These are phyloP conservation scores for Rhineura floridana DNA, from an alignment of 2,113 vertebrate species.

Conservation along the genomic window DNA sequence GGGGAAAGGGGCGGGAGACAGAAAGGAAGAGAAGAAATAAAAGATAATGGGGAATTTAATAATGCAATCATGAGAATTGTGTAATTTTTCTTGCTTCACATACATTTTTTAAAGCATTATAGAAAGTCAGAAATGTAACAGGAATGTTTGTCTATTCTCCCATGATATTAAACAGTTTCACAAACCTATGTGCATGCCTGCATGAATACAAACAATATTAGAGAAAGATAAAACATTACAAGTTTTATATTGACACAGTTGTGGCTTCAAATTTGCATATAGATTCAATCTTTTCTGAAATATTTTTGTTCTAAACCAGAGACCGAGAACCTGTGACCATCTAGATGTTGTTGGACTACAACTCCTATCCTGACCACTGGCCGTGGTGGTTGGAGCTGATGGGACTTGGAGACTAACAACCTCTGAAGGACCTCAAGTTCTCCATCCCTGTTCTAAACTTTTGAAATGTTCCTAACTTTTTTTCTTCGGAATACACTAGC, in stretches of 20 bases:
- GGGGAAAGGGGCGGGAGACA: background rate
- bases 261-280: conserved; percentile 33
- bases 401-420: no score
- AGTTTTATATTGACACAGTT: conserved; percentile 29
- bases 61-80: background rate
- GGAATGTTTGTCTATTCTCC: background rate
- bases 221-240: background rate
- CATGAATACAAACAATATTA: conserved; percentile 39
- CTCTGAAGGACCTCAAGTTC: no score
- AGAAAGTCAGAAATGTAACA: no score
- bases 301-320: background rate
- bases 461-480: background rate
- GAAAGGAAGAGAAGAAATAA: background rate
- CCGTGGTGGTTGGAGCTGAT: no score
- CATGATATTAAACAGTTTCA: background rate
- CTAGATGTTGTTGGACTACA: background rate
- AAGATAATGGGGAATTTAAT: background rate
- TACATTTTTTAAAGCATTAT: background rate
- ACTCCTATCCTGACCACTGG: background rate
- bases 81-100: background rate
- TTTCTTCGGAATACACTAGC: background rate
- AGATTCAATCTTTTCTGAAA: background rate
- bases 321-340: background rate
- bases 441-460: background rate
- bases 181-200: background rate